phyloP scores from a whole-genome alignment of 1,140 invertebrate genomes.

The Drosophila cardini region DNA sequence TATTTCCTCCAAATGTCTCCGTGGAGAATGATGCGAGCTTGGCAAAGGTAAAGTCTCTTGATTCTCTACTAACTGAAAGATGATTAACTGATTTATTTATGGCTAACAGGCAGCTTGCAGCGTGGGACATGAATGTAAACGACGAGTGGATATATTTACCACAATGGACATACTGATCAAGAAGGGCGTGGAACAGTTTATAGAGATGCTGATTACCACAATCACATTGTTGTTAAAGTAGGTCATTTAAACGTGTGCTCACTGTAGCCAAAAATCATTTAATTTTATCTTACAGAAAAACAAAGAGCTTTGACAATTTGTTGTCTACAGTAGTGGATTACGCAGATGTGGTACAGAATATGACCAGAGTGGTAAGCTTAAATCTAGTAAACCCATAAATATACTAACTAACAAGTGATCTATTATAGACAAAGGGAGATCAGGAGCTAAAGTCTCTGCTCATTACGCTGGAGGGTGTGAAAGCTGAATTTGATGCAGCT shows the following conservation, averaged over 20 bases:
- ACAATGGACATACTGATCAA: conserved; percentile 88
- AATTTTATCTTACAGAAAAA: conserved; percentile 64
- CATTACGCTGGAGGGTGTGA: conserved; percentile 59
- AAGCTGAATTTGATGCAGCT: conserved; percentile 74
- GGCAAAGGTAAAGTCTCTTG: conserved; percentile 88
- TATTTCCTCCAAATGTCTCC: conserved; percentile 91
- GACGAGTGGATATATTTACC: conserved; percentile 90
- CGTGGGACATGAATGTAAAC: conserved; percentile 92
- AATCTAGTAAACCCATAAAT: background rate
- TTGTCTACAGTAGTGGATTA: conserved; percentile 73
- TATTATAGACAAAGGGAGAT: conserved; percentile 66
- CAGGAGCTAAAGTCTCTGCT: conserved; percentile 66
- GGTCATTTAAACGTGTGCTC: background rate
- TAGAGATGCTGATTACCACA: conserved; percentile 86
- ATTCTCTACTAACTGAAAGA: background rate
- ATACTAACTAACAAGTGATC: background rate
- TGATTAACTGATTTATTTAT: background rate
- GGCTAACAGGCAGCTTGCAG: conserved; percentile 88
- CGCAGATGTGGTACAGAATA: conserved; percentile 73
- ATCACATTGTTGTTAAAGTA: conserved; percentile 75
- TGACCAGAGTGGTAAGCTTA: conserved; percentile 60
- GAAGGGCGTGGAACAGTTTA: conserved; percentile 88
- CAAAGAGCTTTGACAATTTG: conserved; percentile 77
- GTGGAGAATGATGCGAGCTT: conserved; percentile 95
- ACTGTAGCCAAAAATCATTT: background rate